Percentiles rank a stretch among this genome's conserved stretches.
These are phyloP conservation scores for Beaufortia kweichowensis DNA, from an alignment of 2,113 vertebrate species.

Conservation along the genomic window DNA sequence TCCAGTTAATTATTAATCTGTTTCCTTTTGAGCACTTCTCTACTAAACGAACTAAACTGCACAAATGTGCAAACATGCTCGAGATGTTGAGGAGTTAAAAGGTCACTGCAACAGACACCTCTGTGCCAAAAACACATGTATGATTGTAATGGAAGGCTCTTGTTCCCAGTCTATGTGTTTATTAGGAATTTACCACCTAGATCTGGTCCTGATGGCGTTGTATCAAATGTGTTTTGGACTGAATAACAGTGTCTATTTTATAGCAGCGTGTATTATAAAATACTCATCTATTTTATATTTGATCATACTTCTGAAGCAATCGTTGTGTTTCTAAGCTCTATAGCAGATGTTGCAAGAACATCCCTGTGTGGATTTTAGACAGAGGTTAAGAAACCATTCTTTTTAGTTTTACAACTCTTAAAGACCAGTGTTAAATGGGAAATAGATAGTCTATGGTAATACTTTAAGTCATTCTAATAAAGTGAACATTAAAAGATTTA, in stretches of 20 bases:
- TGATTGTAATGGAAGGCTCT: background rate
- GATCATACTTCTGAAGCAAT: background rate
- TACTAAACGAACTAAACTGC: conserved; percentile 16
- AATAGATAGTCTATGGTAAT: too few relatives aligned
- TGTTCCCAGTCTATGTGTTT: background rate
- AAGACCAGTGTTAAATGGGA: background rate
- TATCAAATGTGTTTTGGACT: too few relatives aligned
- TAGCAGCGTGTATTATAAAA: too few relatives aligned
- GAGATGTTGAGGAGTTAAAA: conserved; percentile 10
- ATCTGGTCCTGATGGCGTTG: background rate
- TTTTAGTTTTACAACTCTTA: background rate
- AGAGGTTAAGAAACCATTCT: background rate
- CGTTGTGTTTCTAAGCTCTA: background rate
- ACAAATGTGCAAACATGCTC: conserved; percentile 17
- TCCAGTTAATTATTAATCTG: conserved; percentile 50
- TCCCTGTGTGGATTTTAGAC: background rate
- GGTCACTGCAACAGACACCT: conserved; percentile 14
- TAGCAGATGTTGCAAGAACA: background rate
- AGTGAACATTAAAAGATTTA: background rate
- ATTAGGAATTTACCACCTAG: background rate
- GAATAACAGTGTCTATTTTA: too few relatives aligned
- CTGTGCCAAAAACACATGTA: background rate
- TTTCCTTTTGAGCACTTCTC: conserved; percentile 1
- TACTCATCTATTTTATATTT: background rate
- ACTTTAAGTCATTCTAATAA: too few relatives aligned